Conservation (phyloP, 2,797 vertebrate genomes). For the Enoplosus armatus region DNA sequence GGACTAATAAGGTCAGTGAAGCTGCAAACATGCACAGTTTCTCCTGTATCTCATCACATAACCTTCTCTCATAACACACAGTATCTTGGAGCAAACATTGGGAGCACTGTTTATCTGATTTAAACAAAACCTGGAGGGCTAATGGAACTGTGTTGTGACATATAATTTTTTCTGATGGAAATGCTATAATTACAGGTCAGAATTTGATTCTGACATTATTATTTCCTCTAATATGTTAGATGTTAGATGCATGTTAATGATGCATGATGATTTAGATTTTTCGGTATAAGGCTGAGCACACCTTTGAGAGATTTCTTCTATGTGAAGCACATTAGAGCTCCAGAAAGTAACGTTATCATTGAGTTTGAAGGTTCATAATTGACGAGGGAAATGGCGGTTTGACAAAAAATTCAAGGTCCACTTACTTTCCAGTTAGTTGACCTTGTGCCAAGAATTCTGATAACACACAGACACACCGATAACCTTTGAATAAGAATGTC, state of each 20-base stretch:
- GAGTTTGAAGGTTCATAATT: not conserved
- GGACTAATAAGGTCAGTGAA: slow-evolving; percentile 84
- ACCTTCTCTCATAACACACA: not conserved
- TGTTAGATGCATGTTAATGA: no score
- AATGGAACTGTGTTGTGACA: not conserved
- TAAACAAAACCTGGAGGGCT: not conserved
- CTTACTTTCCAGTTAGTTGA: not conserved
- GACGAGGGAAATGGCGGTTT: not conserved
- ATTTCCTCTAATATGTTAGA: not conserved
- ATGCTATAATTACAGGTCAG: slow-evolving; percentile 22
- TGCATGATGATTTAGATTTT: no score
- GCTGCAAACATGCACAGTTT: slow-evolving; percentile 8
- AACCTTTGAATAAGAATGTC: not conserved
- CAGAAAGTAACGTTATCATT: not conserved
- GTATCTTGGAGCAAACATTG: not conserved
- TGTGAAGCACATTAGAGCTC: not conserved
- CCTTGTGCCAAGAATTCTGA: not conserved
- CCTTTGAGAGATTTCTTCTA: no score
- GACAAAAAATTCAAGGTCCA: not conserved
- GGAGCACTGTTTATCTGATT: not conserved
- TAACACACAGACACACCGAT: not conserved
- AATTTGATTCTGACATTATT: not conserved
- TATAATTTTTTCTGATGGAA: not conserved
- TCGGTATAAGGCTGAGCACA: not conserved
- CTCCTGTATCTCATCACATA: not conserved